These are phyloP conservation scores for Onchidella celtica DNA, from an alignment of 2,888 invertebrate genomes.

Conservation along the genomic window DNA sequence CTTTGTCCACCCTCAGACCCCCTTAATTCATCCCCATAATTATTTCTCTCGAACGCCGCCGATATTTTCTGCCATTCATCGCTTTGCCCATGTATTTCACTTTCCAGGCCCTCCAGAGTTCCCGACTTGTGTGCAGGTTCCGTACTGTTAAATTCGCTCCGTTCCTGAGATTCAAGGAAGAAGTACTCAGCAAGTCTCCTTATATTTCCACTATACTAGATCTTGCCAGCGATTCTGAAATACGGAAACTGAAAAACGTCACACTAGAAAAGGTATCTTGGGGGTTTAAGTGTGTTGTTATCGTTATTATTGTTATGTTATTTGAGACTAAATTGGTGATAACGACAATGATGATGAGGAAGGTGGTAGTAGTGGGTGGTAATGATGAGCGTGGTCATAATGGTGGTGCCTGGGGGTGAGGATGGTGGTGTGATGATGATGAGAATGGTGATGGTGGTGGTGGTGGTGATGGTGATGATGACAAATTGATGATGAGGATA, in stretches of 20 bases:
- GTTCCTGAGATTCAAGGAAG: slow-evolving; percentile 23
- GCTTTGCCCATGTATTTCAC: too few species aligned
- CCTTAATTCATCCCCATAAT: too few species aligned
- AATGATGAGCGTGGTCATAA: too few species aligned
- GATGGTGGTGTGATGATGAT: too few species aligned
- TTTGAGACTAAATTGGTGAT: background rate
- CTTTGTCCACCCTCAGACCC: too few species aligned
- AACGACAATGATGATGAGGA: background rate
- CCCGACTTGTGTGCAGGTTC: background rate
- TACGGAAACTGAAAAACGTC: background rate
- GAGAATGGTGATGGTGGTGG: background rate
- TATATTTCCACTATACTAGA: slow-evolving; percentile 26
- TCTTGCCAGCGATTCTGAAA: background rate
- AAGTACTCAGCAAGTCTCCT: slow-evolving; percentile 24
- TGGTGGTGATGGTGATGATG: background rate
- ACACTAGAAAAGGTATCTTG: too few species aligned
- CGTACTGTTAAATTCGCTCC: background rate
- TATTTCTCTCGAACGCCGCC: too few species aligned
- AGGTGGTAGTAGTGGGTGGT: too few species aligned
- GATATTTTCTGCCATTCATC: too few species aligned
- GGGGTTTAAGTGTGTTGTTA: too few species aligned
- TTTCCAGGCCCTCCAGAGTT: too few species aligned
- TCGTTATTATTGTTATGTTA: too few species aligned
- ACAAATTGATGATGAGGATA: background rate
- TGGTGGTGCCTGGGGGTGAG: background rate